Conservation (phyloP, 2,797 vertebrate species). For the Ambastaia sidthimunki region DNA sequence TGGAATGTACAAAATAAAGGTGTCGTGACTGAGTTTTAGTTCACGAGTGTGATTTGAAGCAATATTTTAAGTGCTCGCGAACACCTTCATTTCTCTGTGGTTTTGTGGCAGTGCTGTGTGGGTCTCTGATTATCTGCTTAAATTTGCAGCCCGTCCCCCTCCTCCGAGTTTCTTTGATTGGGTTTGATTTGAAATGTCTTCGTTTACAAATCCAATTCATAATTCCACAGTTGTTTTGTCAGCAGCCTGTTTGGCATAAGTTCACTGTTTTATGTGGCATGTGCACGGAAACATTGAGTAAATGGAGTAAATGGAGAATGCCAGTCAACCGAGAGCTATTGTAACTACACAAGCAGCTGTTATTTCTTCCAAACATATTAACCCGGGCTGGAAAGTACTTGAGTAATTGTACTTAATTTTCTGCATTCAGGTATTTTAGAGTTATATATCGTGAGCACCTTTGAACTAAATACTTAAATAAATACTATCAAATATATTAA, state of each 20-base stretch:
- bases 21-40: constrained; percentile 28
- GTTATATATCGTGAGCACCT: no score
- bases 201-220: constrained; percentile 19
- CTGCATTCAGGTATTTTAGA: no score
- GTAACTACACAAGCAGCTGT: neutral
- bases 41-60: constrained; percentile 3
- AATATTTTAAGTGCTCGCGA: constrained; percentile 26
- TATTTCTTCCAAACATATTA: neutral
- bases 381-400: neutral
- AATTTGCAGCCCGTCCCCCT: constrained; percentile 8
- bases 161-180: constrained; percentile 33
- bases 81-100: constrained; percentile 14
- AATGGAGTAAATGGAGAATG: neutral
- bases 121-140: constrained; percentile 30
- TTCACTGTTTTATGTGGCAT: neutral
- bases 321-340: neutral
- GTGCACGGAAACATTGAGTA: neutral
- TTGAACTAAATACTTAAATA: no score
- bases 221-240: constrained; percentile 10
- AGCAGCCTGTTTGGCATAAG: neutral
- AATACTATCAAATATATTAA: no score
- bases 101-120: constrained; percentile 11
- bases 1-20: constrained; percentile 14
- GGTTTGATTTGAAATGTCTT: constrained; percentile 24
- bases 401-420: no score